Base-by-base conservation (phyloP, 2,113 vertebrate genomes). In the Cryptomyrus ogoouensis region DNA sequence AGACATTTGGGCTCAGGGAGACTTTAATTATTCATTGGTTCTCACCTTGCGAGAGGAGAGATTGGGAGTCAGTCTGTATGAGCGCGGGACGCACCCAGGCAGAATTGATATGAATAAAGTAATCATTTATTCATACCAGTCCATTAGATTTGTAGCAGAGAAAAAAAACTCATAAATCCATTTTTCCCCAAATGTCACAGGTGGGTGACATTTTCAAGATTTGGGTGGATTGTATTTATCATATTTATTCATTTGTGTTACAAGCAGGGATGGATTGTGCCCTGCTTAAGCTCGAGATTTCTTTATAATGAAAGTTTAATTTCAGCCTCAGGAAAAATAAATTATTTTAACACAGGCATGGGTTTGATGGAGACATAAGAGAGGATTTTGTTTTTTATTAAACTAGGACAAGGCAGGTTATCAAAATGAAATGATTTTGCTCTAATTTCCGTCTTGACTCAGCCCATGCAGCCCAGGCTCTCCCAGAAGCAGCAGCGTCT, bases 21-120 rank as follows among this genome's bases (percentile, higher is more conserved):
- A 94, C 94, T 94, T 96, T 94, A 96, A 96, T 95, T 95, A 96
- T 96, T 95, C 94, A 95, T 95, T 86, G 90, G 85, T 91, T 94
- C 93, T 92, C 50, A 91, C 90, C 91, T 93, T 86, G 49, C 49
- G 27, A 88, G 58, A 56, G 90, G 87, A 90, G 92, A 74, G 66
- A 56, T 91, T 74, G n/a, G 80, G 92, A 90, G 92, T 88, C 91
- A 90, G 92, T 94, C 58, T 93, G 58, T 91, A 93, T 93, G 92
- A 94, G 92, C 90, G 86, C 88, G 90, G 92, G 93, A 93, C 93
- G 88, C 77, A 91, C 92, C 91, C 91, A 92, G 91, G 93, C 92
- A 91, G 92, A 93, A 94, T 92, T 94, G 93, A 94, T 93, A 91
- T 94, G 94, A 95, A 95, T 94, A 94, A 94, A 93, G 93, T 89